Evolutionary conservation across 2,888 invertebrate genomes (phyloP).

Genomic region (Elgonia sp.): DNA sequence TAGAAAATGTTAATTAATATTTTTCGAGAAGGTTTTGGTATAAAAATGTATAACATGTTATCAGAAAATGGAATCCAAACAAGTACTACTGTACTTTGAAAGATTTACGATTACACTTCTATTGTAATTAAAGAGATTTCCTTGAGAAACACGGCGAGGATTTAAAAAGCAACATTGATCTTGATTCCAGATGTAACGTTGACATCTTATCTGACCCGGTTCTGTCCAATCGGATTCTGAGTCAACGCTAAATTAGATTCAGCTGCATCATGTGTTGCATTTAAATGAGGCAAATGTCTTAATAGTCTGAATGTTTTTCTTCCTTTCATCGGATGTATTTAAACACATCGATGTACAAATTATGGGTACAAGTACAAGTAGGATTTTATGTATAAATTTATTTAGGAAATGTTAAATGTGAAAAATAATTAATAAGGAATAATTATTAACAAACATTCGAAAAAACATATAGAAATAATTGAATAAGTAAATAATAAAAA

Average conservation of each 20-base stretch:
- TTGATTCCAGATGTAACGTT: conserved; percentile 67
- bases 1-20: neutral
- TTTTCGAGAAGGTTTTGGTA: too few species aligned
- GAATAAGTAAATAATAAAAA: too few species aligned
- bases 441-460: too few species aligned
- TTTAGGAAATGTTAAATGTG: too few species aligned
- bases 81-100: conserved; percentile 4
- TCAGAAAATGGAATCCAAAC: conserved; percentile 48
- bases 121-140: conserved; percentile 57
- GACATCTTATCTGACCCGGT: conserved; percentile 68
- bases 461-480: too few species aligned
- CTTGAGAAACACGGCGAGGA: conserved; percentile 6
- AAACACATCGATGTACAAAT: conserved; percentile 19
- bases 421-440: too few species aligned
- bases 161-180: conserved; percentile 61
- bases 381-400: neutral
- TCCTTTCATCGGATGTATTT: neutral
- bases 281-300: conserved; percentile 66
- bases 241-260: conserved; percentile 70
- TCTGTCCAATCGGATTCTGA: conserved; percentile 64
- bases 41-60: conserved; percentile 12
- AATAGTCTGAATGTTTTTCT: conserved; percentile 39
- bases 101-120: conserved; percentile 51
- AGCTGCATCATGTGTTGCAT: conserved; percentile 60
- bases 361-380: neutral